Conservation (phyloP, 2,113 vertebrate genomes). For the Amblyornis subalaris region DNA sequence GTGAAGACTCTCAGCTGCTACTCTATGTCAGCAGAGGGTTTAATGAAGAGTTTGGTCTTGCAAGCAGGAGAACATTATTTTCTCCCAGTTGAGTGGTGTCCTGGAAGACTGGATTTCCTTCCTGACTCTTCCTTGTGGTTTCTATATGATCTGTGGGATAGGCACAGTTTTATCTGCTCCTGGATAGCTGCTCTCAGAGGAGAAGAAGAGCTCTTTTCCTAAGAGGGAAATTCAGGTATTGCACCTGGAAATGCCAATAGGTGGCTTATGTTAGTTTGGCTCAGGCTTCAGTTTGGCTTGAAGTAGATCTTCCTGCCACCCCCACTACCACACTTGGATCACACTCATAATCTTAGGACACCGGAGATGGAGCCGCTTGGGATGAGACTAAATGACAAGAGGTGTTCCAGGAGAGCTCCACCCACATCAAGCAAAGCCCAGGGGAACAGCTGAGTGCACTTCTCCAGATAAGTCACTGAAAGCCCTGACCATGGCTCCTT, state of each 20-base stretch:
- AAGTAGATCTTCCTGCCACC: neutral
- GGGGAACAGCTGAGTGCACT: neutral
- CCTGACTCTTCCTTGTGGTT: neutral
- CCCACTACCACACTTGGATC: neutral
- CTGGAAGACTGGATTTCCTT: neutral
- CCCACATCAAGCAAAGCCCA: neutral
- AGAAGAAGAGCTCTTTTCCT: neutral
- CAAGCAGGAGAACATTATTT: neutral
- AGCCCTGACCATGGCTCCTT: neutral
- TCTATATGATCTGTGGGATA: neutral
- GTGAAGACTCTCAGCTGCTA: neutral
- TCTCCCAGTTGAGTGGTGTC: neutral
- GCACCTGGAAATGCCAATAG: neutral
- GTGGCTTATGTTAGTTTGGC: neutral
- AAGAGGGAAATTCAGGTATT: neutral
- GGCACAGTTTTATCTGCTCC: neutral
- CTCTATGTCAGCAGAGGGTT: neutral
- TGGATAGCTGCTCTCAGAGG: neutral
- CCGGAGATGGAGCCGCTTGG: rapidly evolving
- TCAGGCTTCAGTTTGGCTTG: neutral
- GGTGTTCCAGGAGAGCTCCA: neutral
- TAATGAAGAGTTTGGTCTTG: neutral
- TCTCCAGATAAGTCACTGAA: neutral
- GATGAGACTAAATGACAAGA: neutral
- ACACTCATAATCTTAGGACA: neutral